Evolutionary conservation across 2,113 vertebrate genomes (phyloP), one percentile per base, ranked within the genome.

Genomic region (Pantherophis guttatus): DNA sequence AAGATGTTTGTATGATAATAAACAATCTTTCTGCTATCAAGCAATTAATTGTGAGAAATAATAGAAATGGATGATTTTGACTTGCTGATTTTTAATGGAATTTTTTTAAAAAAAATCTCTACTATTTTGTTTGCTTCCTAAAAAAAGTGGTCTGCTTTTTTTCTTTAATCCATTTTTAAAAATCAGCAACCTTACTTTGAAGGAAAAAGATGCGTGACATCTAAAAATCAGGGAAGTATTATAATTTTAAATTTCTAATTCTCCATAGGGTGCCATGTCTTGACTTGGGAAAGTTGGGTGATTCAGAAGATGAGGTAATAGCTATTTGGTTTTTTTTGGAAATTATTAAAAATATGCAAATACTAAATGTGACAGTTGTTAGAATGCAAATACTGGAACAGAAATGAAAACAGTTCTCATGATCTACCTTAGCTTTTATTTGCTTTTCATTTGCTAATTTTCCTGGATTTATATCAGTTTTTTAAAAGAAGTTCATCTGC

Each of bases 251-350:
- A 94, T 93, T 90, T 92, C 92, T 95, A 52, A 92, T 65, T 96
- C 96, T 55, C 95, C 98, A 50, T 95, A 98, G 98, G 90, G 97
- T 98, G 39, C 98, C 98, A 15, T 97, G 88, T 65, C 97, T 98
- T 93, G 98, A 98, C 94, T 96, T 98, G 90, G 92, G 95, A 90
- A 98, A 93, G 26, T 96, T 98, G 88, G 57, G 94, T 95, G 97
- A 97, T 94, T 98, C 97, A 91, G 97, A 97, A 92, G 97, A 98
- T 92, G 98, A 98, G 98, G 98, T 98, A 98, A 97, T 55, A 94
- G 55, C 94, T 95, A 93, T 86, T 62, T 91, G 87, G 9, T 11
- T 50, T 65, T 93, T 92, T 94, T 81, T 86, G 57, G 23, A 94
- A 91, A 59, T 44, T 81, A 92, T 93, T 93, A 70, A 88, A 89